Percentiles rank a stretch among this genome's conserved stretches.
Evolutionary conservation across 2,888 invertebrate species (phyloP).

Genomic region (Endotricha flammealis): DNA sequence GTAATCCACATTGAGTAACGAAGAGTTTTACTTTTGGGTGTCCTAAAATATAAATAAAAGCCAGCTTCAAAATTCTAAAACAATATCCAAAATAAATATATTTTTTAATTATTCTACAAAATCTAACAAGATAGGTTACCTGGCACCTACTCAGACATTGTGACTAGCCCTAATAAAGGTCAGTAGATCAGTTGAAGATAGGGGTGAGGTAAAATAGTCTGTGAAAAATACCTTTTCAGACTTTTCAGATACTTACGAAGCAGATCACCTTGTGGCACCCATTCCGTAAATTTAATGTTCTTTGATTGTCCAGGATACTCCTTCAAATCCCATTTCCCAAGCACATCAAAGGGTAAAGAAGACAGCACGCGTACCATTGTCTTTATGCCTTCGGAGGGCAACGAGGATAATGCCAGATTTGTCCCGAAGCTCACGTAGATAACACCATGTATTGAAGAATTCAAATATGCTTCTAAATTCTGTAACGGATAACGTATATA

Average conservation of each 20-base stretch:
- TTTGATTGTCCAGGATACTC: slow-evolving; percentile 24
- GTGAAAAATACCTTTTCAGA: no score
- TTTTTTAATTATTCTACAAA: no score
- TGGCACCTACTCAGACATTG: no score
- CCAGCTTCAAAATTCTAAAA: no score
- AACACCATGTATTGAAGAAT: slow-evolving; percentile 38
- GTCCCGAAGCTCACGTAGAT: slow-evolving; percentile 50
- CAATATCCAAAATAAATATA: no score
- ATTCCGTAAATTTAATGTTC: slow-evolving; percentile 43
- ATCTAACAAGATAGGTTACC: no score
- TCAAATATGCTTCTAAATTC: slow-evolving; percentile 35
- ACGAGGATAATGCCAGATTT: slow-evolving; percentile 27
- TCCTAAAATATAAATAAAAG: no score
- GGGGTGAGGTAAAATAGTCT: no score
- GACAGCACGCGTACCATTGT: slow-evolving; percentile 37
- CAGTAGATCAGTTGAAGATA: no score
- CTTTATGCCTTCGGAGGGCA: slow-evolving; percentile 29
- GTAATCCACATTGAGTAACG: slow-evolving; percentile 19
- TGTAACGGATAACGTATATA: slow-evolving; percentile 16
- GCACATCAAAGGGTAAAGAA: slow-evolving; percentile 40
- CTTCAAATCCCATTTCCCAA: slow-evolving; percentile 50
- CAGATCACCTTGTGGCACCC: slow-evolving; percentile 53
- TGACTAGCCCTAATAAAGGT: no score
- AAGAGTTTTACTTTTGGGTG: slow-evolving; percentile 21
- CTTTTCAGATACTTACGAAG: slow-evolving; percentile 40